phyloP scores from a whole-genome alignment of 2,888 invertebrate genomes.

The Calliphora vomitoria region DNA sequence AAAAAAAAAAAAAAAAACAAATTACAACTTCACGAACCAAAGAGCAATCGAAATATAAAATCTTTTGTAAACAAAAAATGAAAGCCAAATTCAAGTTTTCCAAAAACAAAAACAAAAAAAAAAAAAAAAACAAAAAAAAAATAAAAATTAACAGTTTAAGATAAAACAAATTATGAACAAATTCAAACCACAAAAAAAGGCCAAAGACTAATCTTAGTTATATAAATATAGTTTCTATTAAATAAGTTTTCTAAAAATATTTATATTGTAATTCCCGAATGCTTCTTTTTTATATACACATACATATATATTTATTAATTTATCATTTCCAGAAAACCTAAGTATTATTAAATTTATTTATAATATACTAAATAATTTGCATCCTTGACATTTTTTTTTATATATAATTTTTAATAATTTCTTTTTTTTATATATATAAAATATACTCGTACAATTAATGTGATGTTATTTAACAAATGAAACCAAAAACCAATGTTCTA shows the following conservation, averaged over 20 bases:
- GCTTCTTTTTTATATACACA: conserved; percentile 19
- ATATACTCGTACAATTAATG: conserved; percentile 75
- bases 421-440: conserved; percentile 21
- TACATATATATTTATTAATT: conserved; percentile 35
- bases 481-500: conserved; percentile 60
- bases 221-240: conserved; percentile 44
- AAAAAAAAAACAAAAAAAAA: background rate
- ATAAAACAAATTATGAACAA: conserved; percentile 23
- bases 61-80: conserved; percentile 41
- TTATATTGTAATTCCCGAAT: conserved; percentile 37
- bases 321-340: background rate
- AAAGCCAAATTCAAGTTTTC: conserved; percentile 71
- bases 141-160: conserved; percentile 29
- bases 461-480: conserved; percentile 79
- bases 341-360: too few species aligned
- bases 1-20: conserved; percentile 4
- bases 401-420: conserved; percentile 24
- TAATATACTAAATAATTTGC: too few species aligned
- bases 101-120: conserved; percentile 34
- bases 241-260: conserved; percentile 43
- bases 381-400: background rate
- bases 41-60: conserved; percentile 56
- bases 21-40: conserved; percentile 43
- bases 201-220: conserved; percentile 72
- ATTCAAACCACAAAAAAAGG: conserved; percentile 38